Base-by-base conservation (phyloP, 1,140 invertebrate genomes). In the Lamellibrachia luymesi region DNA sequence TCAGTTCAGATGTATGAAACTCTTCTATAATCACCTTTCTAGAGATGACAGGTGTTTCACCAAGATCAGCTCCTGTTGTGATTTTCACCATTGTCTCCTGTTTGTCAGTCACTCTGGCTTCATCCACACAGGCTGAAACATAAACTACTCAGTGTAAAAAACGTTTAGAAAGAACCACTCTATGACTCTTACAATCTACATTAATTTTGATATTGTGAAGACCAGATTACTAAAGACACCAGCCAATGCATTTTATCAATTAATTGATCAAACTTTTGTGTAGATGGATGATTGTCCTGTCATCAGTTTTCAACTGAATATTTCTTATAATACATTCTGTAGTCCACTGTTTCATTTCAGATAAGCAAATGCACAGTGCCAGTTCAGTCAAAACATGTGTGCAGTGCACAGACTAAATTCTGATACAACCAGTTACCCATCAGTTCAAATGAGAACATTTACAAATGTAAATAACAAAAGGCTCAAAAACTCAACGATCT, bases 21-120 rank as follows among this genome's bases (percentile, higher is more conserved):
- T 80, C 64, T 80, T 80, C 64, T 80, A 80, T 80, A 80, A 80
- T 80, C 64, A 80, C 64, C 64, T 80, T 80, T 80, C 64, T 80
- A 22, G 64, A 80, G 64, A 17, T 80, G 64, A 80, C 64, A 22
- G 64, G 64, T 80, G 64, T 80, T 80, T 80, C 64, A 80, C 64
- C 0, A 4, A 80, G 64, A 22, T 80, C 64, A 80, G 8, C 13
- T 10, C 1, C 64, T 80, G 64, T 22, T 80, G 64, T 80, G 25
- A 2, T 80, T 80, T 80, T 80, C 64, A 22, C 17, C 64, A 22
- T 80, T 22, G 13, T 22, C 17, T 80, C 13, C 64, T 80, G 7
- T 22, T 80, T 10, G 2, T 80, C 64, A 22, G 25, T 22, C 25
- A 22, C 13, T 80, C 64, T 80, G 2, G 13, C 64, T 80, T 80